These are phyloP conservation scores for Hypomesus transpacificus DNA, from an alignment of 2,113 vertebrate genomes.

Conservation along the genomic window DNA sequence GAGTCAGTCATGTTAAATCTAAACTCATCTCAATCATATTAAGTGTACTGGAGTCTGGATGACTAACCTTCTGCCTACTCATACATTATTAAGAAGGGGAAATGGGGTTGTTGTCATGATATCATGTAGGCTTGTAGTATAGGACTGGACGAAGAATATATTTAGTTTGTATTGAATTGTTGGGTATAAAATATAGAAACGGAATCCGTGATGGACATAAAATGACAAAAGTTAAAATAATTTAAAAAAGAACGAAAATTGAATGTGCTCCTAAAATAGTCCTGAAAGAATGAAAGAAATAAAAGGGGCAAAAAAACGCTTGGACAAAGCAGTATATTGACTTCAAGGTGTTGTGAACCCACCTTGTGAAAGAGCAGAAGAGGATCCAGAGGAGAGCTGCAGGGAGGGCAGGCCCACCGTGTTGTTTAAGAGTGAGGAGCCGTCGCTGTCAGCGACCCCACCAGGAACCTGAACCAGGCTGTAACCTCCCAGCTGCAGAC, in stretches of 20 bases:
- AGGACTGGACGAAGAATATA: not conserved
- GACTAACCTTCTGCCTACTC: conserved; percentile 35
- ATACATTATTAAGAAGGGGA: conserved; percentile 28
- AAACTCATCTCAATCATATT: conserved; percentile 42
- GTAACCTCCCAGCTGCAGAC: conserved; percentile 92
- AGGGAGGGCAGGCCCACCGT: conserved; percentile 88
- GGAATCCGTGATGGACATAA: too few relatives aligned
- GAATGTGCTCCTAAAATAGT: not conserved
- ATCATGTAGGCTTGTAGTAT: not conserved
- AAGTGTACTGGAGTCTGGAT: conserved; percentile 37
- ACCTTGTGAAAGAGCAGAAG: conserved; percentile 78
- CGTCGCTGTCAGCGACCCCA: conserved; percentile 74
- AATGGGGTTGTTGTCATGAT: conserved; percentile 9
- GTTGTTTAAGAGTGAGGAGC: conserved; percentile 80
- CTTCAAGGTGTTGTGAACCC: conserved; percentile 25
- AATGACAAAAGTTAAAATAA: too few relatives aligned
- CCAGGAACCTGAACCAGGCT: conserved; percentile 90
- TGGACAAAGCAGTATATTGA: too few relatives aligned
- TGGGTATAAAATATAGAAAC: too few relatives aligned
- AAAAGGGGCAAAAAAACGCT: too few relatives aligned
- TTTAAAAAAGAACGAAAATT: not conserved
- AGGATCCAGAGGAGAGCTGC: conserved; percentile 83
- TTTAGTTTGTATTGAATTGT: not conserved
- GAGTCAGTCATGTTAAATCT: conserved; percentile 43
- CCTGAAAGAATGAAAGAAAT: too few relatives aligned